A percentile compares a stretch with the other conserved stretches of the same genome.
These are phyloP conservation scores for Bothrops jararaca DNA, from an alignment of 2,113 vertebrate species.

Conservation along the genomic window DNA sequence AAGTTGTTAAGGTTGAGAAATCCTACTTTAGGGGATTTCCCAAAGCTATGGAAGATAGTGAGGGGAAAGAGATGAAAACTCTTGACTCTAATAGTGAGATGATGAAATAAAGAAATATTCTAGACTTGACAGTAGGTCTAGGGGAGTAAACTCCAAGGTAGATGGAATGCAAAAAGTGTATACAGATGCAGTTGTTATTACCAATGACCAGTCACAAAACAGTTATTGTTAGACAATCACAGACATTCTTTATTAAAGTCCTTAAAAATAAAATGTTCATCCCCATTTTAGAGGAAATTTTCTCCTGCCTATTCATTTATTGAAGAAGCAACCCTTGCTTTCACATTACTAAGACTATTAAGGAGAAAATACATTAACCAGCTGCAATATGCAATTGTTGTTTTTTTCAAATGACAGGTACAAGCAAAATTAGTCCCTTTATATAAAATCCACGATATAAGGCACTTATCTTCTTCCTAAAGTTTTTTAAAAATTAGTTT, in stretches of 20 bases:
- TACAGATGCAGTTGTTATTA: not conserved
- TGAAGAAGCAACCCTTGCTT: not conserved
- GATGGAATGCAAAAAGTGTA: not conserved
- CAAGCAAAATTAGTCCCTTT: not conserved
- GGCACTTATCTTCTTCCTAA: not conserved
- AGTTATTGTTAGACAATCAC: not conserved
- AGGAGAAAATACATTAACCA: not conserved
- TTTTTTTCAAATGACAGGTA: not conserved
- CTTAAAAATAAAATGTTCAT: not conserved
- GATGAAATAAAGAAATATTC: not conserved
- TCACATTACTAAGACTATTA: not conserved
- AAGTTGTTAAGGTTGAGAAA: not conserved
- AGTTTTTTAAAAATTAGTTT: not conserved
- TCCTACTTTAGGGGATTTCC: not conserved
- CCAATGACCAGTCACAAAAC: not conserved
- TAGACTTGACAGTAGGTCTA: not conserved
- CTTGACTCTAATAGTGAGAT: not conserved
- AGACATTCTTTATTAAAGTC: not conserved
- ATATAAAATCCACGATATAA: not conserved
- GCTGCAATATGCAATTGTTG: not conserved
- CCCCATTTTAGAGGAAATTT: not conserved
- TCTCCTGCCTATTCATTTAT: not conserved
- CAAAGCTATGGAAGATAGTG: not conserved
- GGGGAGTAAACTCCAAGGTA: not conserved
- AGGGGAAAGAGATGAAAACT: not conserved